These are phyloP conservation scores for Adelognathus sp. DNA, from an alignment of 2,888 invertebrate genomes.

Conservation along the genomic window DNA sequence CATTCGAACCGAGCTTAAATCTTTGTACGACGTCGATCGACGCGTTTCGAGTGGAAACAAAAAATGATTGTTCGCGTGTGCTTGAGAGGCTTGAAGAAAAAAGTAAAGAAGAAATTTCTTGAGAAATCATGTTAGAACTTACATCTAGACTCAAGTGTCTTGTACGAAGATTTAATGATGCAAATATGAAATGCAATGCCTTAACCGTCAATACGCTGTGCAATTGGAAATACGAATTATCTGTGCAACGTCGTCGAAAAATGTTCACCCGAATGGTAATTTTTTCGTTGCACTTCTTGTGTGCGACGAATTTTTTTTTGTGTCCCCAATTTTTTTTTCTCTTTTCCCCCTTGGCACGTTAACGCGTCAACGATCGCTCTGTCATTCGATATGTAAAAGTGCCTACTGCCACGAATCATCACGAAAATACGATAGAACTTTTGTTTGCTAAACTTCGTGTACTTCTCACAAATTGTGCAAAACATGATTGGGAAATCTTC, in stretches of 20 bases:
- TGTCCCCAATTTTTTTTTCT: slow-evolving; percentile 9
- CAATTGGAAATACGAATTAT: slow-evolving; percentile 2
- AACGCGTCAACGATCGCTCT: not conserved
- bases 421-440: not conserved
- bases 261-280: slow-evolving; percentile 15
- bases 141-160: slow-evolving; percentile 29
- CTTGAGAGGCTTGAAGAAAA: slow-evolving; percentile 1
- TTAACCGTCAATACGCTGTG: slow-evolving; percentile 68
- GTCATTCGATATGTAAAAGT: not conserved
- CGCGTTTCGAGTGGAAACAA: not conserved
- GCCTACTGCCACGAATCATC: not conserved
- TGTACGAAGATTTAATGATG: slow-evolving; percentile 53
- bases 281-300: not conserved
- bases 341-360: not conserved
- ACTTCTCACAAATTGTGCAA: not conserved
- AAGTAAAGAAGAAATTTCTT: not conserved
- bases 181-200: slow-evolving; percentile 73
- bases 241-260: not conserved
- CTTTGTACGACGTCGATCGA: not conserved
- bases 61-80: slow-evolving; percentile 9
- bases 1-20: not conserved
- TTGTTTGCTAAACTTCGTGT: not conserved
- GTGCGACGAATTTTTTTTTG: not conserved
- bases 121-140: slow-evolving; percentile 39
- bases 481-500: too few species aligned